Base-by-base conservation (phyloP, 2,113 vertebrate species). In the Ptychochromis oligacanthus region DNA sequence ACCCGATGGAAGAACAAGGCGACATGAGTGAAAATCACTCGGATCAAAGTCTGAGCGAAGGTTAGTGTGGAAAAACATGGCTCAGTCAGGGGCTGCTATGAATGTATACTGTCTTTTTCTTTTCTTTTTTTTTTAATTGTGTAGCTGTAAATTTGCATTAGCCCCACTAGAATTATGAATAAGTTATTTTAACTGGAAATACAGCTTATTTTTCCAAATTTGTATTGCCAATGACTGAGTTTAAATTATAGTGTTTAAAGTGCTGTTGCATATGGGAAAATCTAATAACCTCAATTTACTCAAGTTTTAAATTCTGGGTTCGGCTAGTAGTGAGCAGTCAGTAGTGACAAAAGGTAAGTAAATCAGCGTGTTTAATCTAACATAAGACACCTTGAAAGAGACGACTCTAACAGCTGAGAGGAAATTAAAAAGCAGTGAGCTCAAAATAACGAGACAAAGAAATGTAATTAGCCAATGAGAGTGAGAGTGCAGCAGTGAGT, bases 381-480 rank as follows among this genome's bases (percentile, higher is more conserved):
- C 20, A 46, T 46, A n/a, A 55, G 22, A 75, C 26, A 17, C 12
- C 12, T 7, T 26, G 59, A 46, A 34, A 54, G 46, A 40, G 7
- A 75, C 0, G 55, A n/a, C 52, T 40, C n/a, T 8, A 26, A 76
- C 46, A 34, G 24, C 22, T 15, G 18, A 79, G 77, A 82, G 82
- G 75, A 58, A 75, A 84, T 90, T 59, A 87, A 60, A 83, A 61
- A 77, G 55, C 62, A 80, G 34, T 1, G 22, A 79, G 80, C 84
- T 87, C 74, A 34, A 55, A 82, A 83, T 13, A 55, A 62, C 13
- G 6, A 82, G 88, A 90, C 89, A 87, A 88, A 86, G 80, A 79
- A 70, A 65, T 61, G 65, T 60, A 78, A 89, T 87, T 58, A 89
- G 46, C 87, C 88, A 90, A 86, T 84, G 75, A 72, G 88, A 86